A percentile compares a stretch with the other conserved stretches of the same genome.
These are phyloP conservation scores for Peromyscus maniculatus DNA, from an alignment of 2,113 vertebrate species.

Conservation along the genomic window DNA sequence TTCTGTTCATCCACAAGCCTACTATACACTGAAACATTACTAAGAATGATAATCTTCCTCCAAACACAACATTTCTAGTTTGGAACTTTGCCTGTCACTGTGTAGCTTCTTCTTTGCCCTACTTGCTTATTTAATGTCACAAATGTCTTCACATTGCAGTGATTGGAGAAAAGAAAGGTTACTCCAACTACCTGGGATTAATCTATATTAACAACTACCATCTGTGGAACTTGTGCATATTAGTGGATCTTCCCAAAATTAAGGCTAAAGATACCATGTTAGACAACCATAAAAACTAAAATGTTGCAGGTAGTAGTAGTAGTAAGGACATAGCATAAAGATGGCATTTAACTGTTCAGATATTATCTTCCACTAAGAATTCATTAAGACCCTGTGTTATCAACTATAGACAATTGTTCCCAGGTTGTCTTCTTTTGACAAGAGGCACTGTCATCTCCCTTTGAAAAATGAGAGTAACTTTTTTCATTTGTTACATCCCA, in stretches of 20 bases:
- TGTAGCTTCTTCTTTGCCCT: neutral
- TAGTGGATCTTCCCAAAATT: conserved; percentile 28
- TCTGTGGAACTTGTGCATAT: neutral
- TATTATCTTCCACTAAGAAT: neutral
- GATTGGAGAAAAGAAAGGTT: neutral
- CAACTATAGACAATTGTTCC: neutral
- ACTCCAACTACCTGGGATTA: neutral
- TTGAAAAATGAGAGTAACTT: neutral
- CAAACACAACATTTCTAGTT: conserved; percentile 14
- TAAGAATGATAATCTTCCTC: conserved; percentile 23
- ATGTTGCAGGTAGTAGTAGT: neutral
- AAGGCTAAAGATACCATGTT: neutral
- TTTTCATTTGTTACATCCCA: neutral
- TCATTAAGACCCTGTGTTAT: neutral
- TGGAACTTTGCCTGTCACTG: neutral
- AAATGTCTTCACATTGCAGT: neutral
- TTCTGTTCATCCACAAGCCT: neutral
- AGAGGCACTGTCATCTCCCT: neutral
- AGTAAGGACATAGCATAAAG: neutral
- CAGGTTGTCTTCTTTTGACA: neutral
- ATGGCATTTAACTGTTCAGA: neutral
- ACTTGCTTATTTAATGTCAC: conserved; percentile 28
- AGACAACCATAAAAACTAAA: neutral
- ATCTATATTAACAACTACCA: neutral
- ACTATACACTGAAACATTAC: neutral